Evolutionary conservation across 1,140 invertebrate genomes (phyloP), one percentile per base, ranked within the genome.

Genomic region (Colletes gigas): DNA sequence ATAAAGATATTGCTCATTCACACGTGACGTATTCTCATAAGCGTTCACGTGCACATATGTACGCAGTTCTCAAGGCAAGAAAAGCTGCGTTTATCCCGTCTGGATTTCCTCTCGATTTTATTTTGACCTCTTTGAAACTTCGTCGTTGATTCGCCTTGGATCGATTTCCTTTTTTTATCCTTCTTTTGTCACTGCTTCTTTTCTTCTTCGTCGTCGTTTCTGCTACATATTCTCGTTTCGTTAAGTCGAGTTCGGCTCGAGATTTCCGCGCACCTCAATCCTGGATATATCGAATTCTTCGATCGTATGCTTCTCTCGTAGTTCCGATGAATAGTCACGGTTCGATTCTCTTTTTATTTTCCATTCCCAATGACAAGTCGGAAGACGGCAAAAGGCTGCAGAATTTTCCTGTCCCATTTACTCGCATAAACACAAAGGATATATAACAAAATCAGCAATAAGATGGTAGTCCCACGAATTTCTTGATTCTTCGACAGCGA

Each of bases 31-130:
- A 44, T 71, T 62, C 6, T 12, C 39, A 5, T 60, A 72, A 15
- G 7, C 65, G 12, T 9, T 55, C 41, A 41, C 41, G 15, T 41
- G 39, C 19, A 60, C 3, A 9, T 8, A 60, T 60, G 3, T 54
- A 15, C 15, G n/a, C 44, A 30, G 17, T 14, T n/a, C 21, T 19
- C 4, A 15, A 21, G 17, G 9, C 14, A 75, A 52, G 41, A 65
- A 30, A 54, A 47, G 21, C 30, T 47, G 50, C 55, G 50, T 67
- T 72, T 7, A 30, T 19, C 57, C 47, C 44, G 54, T 44, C 57
- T 62, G 52, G 44, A 52, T 62, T 77, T n/a, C 52, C 19, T 41
- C 12, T 72, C n/a, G 19, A 81, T 84, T 81, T 71, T 54, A 81
- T 62, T 72, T 55, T 12, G 41, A 72, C 59, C 67, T 62, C 67